Evolutionary conservation across 35 echinoderm and acorn worm genomes (phyloP).

Genomic region (Anneissia japonica): DNA sequence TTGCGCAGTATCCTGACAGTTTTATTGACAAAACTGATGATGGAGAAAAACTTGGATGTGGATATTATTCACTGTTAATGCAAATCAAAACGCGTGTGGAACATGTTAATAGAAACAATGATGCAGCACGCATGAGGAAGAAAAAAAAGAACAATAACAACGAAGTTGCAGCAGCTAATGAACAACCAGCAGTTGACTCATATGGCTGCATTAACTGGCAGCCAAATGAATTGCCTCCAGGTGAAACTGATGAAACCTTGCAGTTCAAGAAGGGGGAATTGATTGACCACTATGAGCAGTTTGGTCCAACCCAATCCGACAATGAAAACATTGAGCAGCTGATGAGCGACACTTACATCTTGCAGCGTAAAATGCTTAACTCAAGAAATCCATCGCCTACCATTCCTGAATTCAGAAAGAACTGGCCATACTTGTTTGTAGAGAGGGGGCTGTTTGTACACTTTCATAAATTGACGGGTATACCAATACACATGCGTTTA

Average conservation of each 20-base stretch:
- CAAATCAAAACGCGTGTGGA: conserved; percentile 9
- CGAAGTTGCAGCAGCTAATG: neutral
- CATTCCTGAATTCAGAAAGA: neutral
- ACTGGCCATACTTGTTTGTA: neutral
- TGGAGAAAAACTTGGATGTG: conserved; percentile 16
- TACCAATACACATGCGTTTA: neutral
- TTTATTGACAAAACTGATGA: conserved; percentile 6
- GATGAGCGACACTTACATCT: neutral
- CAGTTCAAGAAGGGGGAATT: neutral
- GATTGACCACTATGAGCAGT: neutral
- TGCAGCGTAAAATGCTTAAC: neutral
- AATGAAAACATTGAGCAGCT: neutral
- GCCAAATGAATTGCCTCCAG: neutral
- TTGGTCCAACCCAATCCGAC: neutral
- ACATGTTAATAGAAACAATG: conserved; percentile 14
- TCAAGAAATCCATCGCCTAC: neutral
- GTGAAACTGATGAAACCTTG: conserved; percentile 6
- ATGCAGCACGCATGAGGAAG: conserved; percentile 5
- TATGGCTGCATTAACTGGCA: conserved; percentile 21
- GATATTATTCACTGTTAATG: conserved; percentile 12
- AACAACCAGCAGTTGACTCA: neutral
- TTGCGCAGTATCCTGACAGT: conserved; percentile 3
- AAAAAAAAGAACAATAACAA: neutral
- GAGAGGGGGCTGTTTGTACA: neutral
- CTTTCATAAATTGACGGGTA: neutral